These are phyloP conservation scores for Etheostoma nigrum DNA, from an alignment of 2,797 vertebrate genomes.

Conservation along the genomic window DNA sequence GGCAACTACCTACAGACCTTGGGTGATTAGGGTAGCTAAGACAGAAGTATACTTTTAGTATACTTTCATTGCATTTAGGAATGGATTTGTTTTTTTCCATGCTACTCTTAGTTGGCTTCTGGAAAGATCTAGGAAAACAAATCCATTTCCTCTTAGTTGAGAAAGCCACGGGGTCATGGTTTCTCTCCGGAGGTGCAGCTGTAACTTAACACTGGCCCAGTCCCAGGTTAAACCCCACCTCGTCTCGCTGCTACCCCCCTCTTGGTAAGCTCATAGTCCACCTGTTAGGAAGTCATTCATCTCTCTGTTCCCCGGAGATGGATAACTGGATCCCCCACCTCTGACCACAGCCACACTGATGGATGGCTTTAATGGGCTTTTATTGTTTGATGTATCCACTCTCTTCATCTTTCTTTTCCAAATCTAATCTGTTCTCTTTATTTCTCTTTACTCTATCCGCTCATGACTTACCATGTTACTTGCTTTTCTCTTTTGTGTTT, in stretches of 20 bases:
- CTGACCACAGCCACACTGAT: conserved; percentile 51
- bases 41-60: background rate
- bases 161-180: conserved; percentile 59
- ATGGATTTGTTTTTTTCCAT: conserved; percentile 3
- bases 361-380: conserved; percentile 59
- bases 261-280: conserved; percentile 63
- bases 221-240: conserved; percentile 65
- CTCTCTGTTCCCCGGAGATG: conserved; percentile 57
- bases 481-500: conserved; percentile 5
- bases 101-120: conserved; percentile 27
- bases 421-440: conserved; percentile 35
- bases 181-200: conserved; percentile 66
- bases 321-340: conserved; percentile 65
- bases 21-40: conserved; percentile 11
- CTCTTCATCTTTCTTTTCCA: conserved; percentile 32
- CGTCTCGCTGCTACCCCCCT: conserved; percentile 12
- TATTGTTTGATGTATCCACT: conserved; percentile 56
- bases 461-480: conserved; percentile 9
- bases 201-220: conserved; percentile 70
- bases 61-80: conserved; percentile 1
- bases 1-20: conserved; percentile 40
- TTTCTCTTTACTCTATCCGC: conserved; percentile 32
- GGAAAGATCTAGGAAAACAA: conserved; percentile 64
- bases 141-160: conserved; percentile 65
- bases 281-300: conserved; percentile 83